Base-by-base conservation (phyloP, 2,888 invertebrate genomes). In the Listrodromus nycthemerus region DNA sequence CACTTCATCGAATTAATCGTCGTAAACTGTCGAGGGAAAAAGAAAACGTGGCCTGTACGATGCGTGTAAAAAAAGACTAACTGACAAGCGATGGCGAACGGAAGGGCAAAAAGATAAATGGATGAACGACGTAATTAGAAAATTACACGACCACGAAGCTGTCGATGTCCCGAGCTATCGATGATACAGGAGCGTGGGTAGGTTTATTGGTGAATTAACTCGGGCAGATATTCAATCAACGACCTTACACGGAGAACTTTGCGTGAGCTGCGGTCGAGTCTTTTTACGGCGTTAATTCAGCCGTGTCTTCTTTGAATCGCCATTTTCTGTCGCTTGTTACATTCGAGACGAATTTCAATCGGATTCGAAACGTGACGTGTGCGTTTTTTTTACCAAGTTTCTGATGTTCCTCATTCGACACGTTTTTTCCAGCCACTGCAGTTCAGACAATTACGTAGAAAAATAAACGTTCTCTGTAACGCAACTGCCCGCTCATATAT, bases 181-280 rank as follows among this genome's bases (percentile, higher is more conserved):
- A 79, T 63, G 52, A 19, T 6, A 63, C 33, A 0, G 33, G 27
- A 70, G 16, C 19, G 21, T 55, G 50, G 30, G 50, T 75, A 75
- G 69, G 50, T 52, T 61, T 58, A 80, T 67, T 61, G 66, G 13
- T 21, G 52, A 63, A 75, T 70, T 80, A 37, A 52, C 50, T 80
- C 69, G 50, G 21, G 24, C 21, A 24, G 21, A 55, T 24, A 21
- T 55, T 55, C 10, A 55, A 10, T 55, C 55, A 21, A 24, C 10
- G 21, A 55, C 10, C 21, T 24, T 55, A 45, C 16, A 45, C 16
- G 41, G 41, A 13, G 16, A 45, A 4, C 41, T 45, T 45, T 45
- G 41, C 4, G 41, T 4, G 41, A 45, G 2, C 41, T 16, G 4
- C 4, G 16, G 13, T 45, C 41, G 41, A 13, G 41, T 16, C 41